Evolutionary conservation across 2,113 vertebrate species (phyloP).

Genomic region (Xerus inauris): DNA sequence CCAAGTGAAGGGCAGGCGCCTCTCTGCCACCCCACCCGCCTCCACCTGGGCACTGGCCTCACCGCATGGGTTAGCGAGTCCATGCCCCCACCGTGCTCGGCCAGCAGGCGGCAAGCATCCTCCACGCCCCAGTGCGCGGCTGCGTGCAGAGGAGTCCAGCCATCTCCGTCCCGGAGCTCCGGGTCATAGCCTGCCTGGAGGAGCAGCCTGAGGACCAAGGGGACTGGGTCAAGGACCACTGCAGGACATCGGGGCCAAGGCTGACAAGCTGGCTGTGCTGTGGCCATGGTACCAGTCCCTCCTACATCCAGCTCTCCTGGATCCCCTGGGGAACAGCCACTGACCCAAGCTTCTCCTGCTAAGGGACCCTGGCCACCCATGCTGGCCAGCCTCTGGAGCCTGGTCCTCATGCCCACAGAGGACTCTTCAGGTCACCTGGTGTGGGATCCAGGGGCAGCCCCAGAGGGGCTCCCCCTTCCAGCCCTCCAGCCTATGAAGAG

Average conservation of each 20-base stretch:
- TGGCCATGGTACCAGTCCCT: not conserved
- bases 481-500: not conserved
- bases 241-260: not conserved
- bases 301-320: fast-evolving
- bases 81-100: slow-evolving; percentile 94
- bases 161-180: slow-evolving; percentile 90
- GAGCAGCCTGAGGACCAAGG: slow-evolving; percentile 86
- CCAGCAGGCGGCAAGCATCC: slow-evolving; percentile 91
- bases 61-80: slow-evolving; percentile 92
- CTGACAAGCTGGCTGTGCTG: not conserved
- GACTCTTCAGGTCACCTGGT: too few relatives aligned
- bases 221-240: not conserved
- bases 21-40: not conserved
- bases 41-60: slow-evolving; percentile 51
- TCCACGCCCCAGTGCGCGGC: slow-evolving; percentile 95
- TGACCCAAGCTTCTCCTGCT: fast-evolving
- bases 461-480: not conserved
- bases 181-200: slow-evolving; percentile 93
- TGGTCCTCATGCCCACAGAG: not conserved
- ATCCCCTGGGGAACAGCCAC: not conserved
- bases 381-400: not conserved
- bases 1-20: fast-evolving
- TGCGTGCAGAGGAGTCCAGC: slow-evolving; percentile 94
- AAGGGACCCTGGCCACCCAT: not conserved
- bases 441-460: not conserved